phyloP scores from a whole-genome alignment of 2,113 vertebrate species.

The Ceuthmochares aereus region DNA sequence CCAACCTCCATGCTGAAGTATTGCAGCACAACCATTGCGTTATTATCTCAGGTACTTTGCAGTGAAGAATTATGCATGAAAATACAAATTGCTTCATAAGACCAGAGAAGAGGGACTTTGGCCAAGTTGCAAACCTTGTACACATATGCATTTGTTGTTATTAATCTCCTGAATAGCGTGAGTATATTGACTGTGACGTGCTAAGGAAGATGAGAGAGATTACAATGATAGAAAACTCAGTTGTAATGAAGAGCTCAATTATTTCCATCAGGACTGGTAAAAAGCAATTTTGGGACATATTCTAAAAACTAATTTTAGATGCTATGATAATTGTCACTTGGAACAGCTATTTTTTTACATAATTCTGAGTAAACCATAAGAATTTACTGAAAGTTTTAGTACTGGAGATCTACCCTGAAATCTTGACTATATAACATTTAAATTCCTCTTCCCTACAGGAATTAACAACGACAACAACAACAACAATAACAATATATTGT shows the following conservation, averaged over 20 bases:
- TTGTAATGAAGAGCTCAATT: background rate
- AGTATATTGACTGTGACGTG: background rate
- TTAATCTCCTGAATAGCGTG: background rate
- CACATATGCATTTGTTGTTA: background rate
- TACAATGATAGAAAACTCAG: background rate
- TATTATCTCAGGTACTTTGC: background rate
- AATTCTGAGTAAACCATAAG: background rate
- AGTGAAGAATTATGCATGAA: background rate
- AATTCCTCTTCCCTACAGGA: background rate
- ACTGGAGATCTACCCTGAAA: background rate
- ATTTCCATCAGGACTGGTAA: background rate
- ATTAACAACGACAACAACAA: background rate
- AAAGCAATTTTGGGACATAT: background rate
- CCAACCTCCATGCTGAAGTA: background rate
- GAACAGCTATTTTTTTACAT: background rate
- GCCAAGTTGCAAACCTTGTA: background rate
- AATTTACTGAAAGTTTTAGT: background rate
- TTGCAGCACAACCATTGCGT: background rate
- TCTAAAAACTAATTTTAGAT: conserved; percentile 14
- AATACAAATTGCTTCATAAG: background rate
- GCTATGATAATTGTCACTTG: background rate
- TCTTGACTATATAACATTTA: background rate
- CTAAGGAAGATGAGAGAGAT: background rate
- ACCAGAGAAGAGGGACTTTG: background rate
- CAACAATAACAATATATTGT: background rate